Percentiles rank a stretch among this genome's conserved stretches.
phyloP scores from a whole-genome alignment of 2,888 invertebrate species.

The Tenodera sinensis region DNA sequence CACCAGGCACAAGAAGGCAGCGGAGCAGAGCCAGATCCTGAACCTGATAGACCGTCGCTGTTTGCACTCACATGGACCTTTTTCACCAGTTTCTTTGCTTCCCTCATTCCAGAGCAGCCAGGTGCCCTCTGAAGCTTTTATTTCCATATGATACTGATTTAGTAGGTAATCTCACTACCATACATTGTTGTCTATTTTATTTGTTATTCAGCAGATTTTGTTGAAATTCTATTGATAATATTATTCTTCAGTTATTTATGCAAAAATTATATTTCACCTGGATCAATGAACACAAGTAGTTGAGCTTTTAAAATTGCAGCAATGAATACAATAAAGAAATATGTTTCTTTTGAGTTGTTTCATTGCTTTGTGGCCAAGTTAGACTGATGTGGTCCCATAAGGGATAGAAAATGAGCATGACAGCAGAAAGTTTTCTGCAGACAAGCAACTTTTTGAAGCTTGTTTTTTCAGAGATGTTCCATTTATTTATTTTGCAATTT shows the following conservation, averaged over 20 bases:
- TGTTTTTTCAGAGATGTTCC: not conserved
- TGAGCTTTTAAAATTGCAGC: not conserved
- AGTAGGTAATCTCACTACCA: not conserved
- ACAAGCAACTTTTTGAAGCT: not conserved
- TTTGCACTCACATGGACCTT: conserved; percentile 83
- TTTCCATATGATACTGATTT: not conserved
- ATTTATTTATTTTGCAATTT: not conserved
- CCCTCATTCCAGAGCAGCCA: conserved; percentile 87
- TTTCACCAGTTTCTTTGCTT: conserved; percentile 89
- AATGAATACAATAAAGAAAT: not conserved
- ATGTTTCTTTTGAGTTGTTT: not conserved
- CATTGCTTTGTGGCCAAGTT: not conserved
- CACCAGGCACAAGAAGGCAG: conserved; percentile 20
- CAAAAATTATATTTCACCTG: not conserved
- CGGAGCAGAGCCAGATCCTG: conserved; percentile 24
- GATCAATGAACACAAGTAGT: not conserved
- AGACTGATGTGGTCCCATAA: not conserved
- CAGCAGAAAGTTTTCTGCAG: not conserved
- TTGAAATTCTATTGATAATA: not conserved
- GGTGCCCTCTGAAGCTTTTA: conserved; percentile 48
- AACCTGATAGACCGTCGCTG: conserved; percentile 55
- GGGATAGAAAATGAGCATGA: not conserved
- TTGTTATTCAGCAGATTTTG: not conserved
- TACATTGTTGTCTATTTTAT: not conserved
- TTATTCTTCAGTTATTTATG: not conserved